Evolutionary conservation across 1,140 invertebrate genomes (phyloP).

Genomic region (Diprion similis): DNA sequence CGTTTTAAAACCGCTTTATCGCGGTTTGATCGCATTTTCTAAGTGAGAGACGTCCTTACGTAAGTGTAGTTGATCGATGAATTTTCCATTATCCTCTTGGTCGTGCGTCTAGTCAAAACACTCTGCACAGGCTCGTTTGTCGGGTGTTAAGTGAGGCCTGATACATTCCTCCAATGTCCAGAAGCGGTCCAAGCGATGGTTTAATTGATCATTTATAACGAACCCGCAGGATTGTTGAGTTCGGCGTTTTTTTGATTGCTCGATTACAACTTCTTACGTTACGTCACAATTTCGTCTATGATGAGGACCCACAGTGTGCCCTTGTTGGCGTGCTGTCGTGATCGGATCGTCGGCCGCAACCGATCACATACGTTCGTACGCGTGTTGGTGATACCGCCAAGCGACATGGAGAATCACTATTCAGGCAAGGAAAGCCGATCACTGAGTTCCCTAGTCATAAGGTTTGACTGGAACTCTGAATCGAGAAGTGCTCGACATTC

Average conservation of each 20-base stretch:
- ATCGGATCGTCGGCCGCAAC: neutral
- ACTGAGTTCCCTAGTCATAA: neutral
- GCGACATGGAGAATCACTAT: neutral
- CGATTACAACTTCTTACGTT: neutral
- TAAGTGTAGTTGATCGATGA: too few relatives aligned
- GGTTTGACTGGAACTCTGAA: conserved; percentile 14
- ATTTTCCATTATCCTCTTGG: too few relatives aligned
- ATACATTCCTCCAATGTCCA: too few relatives aligned
- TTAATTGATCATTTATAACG: neutral
- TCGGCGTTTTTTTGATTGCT: neutral
- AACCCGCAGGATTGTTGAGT: too few relatives aligned
- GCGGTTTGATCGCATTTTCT: too few relatives aligned
- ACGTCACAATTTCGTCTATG: neutral
- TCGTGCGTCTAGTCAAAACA: too few relatives aligned
- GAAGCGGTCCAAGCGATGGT: neutral
- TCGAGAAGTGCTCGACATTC: conserved; percentile 21
- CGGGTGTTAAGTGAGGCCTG: too few relatives aligned
- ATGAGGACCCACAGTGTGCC: neutral
- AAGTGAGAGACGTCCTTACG: too few relatives aligned
- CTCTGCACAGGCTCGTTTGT: too few relatives aligned
- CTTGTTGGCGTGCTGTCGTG: neutral
- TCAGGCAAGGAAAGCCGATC: neutral
- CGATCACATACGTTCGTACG: neutral
- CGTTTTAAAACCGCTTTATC: too few relatives aligned
- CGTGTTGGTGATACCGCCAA: neutral